Percentiles rank a stretch among this genome's conserved stretches.
These are phyloP conservation scores for Eremophila alpestris DNA, from an alignment of 2,797 vertebrate species.

Conservation along the genomic window DNA sequence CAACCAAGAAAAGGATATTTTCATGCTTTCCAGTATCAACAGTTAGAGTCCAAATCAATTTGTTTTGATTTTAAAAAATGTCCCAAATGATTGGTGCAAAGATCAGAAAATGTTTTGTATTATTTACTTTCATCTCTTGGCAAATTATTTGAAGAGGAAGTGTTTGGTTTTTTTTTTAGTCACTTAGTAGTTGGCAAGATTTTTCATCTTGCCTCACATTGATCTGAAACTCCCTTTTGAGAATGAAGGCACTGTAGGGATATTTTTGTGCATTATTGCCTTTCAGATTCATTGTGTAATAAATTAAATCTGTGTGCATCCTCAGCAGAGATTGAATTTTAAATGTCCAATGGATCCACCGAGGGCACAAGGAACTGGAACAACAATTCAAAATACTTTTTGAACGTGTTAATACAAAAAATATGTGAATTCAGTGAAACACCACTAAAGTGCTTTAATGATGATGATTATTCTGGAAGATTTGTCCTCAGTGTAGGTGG, in stretches of 20 bases:
- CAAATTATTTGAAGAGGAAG: neutral
- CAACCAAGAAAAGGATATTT: neutral
- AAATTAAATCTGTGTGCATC: neutral
- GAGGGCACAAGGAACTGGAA: neutral
- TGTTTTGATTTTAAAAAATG: neutral
- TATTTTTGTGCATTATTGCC: constrained; percentile 1
- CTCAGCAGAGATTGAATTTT: constrained; percentile 12
- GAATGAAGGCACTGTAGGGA: neutral
- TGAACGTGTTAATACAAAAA: neutral
- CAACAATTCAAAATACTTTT: neutral
- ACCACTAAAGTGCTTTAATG: neutral
- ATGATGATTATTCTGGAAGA: neutral
- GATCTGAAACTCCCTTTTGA: constrained; percentile 7
- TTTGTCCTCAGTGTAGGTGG: neutral
- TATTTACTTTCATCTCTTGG: neutral
- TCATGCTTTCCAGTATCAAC: neutral
- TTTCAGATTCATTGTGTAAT: constrained; percentile 27
- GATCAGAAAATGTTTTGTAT: neutral
- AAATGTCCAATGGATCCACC: constrained; percentile 10
- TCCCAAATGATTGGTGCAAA: neutral
- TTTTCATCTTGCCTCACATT: neutral
- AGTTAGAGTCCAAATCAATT: neutral
- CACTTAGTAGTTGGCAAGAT: neutral
- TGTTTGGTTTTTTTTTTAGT: neutral
- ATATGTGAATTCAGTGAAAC: neutral